phyloP scores from a whole-genome alignment of 2,888 invertebrate genomes.

The Volucella zonaria region DNA sequence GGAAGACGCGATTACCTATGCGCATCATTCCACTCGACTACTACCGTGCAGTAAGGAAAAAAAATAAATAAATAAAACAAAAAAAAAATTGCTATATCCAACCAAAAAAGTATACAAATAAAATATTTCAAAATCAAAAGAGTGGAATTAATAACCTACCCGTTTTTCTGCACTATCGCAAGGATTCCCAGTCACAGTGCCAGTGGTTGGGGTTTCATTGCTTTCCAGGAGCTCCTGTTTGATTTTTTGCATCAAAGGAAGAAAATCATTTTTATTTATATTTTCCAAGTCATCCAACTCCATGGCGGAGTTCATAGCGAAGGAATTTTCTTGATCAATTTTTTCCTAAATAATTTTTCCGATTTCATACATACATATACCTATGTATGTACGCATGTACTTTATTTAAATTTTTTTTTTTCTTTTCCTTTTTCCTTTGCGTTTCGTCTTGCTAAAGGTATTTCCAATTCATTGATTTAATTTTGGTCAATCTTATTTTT shows the following conservation, averaged over 20 bases:
- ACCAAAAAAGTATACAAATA: conserved; percentile 7
- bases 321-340: conserved; percentile 58
- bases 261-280: conserved; percentile 81
- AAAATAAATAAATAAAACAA: not conserved
- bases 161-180: conserved; percentile 83
- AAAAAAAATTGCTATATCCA: too few relatives aligned
- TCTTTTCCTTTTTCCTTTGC: conserved; percentile 14
- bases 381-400: conserved; percentile 33
- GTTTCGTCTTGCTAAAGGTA: conserved; percentile 3
- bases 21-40: conserved; percentile 46
- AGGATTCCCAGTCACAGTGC: conserved; percentile 79
- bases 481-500: conserved; percentile 16
- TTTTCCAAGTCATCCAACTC: conserved; percentile 82
- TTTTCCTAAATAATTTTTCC: conserved; percentile 51
- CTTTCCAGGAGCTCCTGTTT: conserved; percentile 81
- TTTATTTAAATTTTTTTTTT: conserved; percentile 10
- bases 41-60: conserved; percentile 23
- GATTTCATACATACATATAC: conserved; percentile 46
- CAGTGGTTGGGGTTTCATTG: conserved; percentile 76
- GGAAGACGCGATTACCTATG: conserved; percentile 38
- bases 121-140: not conserved
- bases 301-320: conserved; percentile 77
- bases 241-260: conserved; percentile 81
- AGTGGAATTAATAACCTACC: conserved; percentile 77
- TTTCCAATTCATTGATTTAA: conserved; percentile 25